Evolutionary conservation across 2,888 invertebrate genomes (phyloP), one percentile per base, ranked within the genome.

Genomic region (Drosophila kambysellisi): DNA sequence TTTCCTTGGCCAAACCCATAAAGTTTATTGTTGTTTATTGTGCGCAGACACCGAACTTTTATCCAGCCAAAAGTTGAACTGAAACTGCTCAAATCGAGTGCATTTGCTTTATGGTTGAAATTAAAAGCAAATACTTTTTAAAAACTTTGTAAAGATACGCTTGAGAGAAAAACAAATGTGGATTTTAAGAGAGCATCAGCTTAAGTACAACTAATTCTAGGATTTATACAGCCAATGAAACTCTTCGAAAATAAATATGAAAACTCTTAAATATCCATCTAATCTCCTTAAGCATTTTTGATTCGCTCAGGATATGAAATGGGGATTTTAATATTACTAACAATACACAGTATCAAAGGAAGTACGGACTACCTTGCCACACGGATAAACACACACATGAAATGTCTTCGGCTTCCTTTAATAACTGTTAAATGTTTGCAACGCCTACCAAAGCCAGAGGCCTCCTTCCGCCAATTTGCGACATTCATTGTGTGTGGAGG

Each of bases 401-500:
- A 66, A 48, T 33, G 12, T 59, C 32, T 43, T 62, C 33, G 25
- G 71, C 56, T 75, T 30, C 62, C 51, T 76, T 72, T 81, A 72
- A 79, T 79, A 77, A 61, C 63, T 61, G 37, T 51, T 17, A 66
- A 79, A 58, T 66, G 54, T 4, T 70, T 61, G 57, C 6, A 67
- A 61, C 71, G 66, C 61, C 76, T 62, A 48, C 66, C 39, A 56
- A 54, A 58, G 53, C 80, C 57, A 11, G 37, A 60, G 54, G 60
- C 59, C 67, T 50, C 80, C 50, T 61, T 66, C 69, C 81, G 53
- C 58, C 63, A 58, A 58, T 61, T 76, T 64, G 66, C 57, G 81
- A 77, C 73, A 81, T 73, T 81, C 78, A 79, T 81, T 76, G 79
- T 76, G 69, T 67, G 73, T 69, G 73, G 54, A 46, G 60, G 39